These are phyloP conservation scores for Cryptotermes secundus DNA, from an alignment of 1,140 invertebrate genomes.

Conservation along the genomic window DNA sequence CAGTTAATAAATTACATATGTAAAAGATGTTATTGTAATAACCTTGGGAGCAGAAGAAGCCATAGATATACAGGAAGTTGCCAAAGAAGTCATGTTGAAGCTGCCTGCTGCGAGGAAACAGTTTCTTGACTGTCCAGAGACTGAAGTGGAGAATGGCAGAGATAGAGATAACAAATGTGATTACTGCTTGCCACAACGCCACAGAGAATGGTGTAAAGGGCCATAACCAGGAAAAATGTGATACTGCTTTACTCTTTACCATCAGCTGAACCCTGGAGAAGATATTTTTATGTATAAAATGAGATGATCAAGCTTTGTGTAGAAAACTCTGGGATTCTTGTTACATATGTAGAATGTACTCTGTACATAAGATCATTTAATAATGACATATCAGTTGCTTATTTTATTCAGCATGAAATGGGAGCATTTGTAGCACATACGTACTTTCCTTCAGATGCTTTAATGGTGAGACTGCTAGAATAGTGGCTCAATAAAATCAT, in stretches of 20 bases:
- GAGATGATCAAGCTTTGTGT: no score
- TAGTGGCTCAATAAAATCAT: no score
- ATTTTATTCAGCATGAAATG: neutral
- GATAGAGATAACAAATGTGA: neutral
- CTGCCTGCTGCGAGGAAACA: neutral
- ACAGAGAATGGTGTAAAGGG: neutral
- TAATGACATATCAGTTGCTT: neutral
- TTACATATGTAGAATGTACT: neutral
- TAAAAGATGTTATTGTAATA: neutral
- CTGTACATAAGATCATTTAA: neutral
- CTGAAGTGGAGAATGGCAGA: neutral
- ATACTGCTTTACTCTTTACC: neutral
- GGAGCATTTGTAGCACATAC: no score
- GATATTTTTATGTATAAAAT: neutral
- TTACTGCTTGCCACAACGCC: no score
- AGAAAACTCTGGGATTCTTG: neutral
- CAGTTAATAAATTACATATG: no score
- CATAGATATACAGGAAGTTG: neutral
- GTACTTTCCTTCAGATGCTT: no score
- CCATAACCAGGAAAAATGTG: neutral
- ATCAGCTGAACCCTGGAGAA: neutral
- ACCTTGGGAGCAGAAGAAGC: neutral
- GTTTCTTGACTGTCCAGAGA: neutral
- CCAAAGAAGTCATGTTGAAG: neutral
- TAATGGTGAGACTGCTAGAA: no score